These are phyloP conservation scores for Hippasteria phrygiana DNA, from an alignment of 53 echinoderm and acorn worm genomes.

Conservation along the genomic window DNA sequence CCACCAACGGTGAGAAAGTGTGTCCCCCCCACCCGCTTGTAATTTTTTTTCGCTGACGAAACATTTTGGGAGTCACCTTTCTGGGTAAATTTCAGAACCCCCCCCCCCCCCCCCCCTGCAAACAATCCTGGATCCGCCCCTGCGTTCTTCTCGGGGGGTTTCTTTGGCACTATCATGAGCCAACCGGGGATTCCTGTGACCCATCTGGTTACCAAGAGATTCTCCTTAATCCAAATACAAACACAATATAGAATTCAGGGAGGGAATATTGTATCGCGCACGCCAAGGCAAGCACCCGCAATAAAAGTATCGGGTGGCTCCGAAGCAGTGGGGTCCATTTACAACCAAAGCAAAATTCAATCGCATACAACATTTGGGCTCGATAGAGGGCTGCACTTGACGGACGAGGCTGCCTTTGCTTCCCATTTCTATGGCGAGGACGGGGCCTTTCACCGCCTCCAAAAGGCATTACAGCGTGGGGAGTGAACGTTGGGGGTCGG, in stretches of 20 bases:
- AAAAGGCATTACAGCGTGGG: neutral
- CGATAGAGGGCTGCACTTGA: slow-evolving; percentile 2
- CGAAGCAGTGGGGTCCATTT: slow-evolving; percentile 2
- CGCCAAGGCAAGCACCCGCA: neutral
- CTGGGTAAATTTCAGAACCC: no score
- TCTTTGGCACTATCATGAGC: neutral
- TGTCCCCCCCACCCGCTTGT: no score
- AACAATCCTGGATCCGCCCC: no score
- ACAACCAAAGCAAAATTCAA: slow-evolving; percentile 38
- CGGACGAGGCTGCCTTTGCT: neutral
- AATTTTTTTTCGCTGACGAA: no score
- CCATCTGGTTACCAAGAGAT: neutral
- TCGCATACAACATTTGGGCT: slow-evolving; percentile 7
- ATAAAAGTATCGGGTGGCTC: slow-evolving; percentile 17
- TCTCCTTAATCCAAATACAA: neutral
- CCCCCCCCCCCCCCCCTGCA: no score
- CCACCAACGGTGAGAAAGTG: no score
- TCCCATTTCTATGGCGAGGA: neutral
- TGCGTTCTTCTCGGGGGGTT: no score
- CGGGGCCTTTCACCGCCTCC: neutral
- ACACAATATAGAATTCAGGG: neutral
- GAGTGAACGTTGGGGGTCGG: neutral
- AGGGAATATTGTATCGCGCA: neutral
- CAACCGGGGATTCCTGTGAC: neutral
- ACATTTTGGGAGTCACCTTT: no score